A percentile compares a stretch with the other conserved stretches of the same genome.
Conservation (phyloP, 2,113 vertebrate genomes). For the Catharus minimus region DNA sequence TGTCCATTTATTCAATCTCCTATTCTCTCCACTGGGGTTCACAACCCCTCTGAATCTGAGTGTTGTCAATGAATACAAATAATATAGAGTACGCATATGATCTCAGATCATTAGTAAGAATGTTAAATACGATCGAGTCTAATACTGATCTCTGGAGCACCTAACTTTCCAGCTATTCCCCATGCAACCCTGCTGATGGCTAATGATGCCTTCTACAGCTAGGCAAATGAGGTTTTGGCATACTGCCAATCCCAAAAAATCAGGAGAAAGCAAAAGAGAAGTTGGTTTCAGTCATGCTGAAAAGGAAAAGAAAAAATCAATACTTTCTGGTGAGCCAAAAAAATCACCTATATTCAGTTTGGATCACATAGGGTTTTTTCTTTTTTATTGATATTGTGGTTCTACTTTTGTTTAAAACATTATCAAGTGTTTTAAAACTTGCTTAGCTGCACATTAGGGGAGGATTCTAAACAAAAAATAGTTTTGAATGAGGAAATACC, state of each 20-base stretch:
- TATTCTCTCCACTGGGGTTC: slow-evolving; percentile 15
- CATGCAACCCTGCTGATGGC: neutral
- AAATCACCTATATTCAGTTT: neutral
- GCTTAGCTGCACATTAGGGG: neutral
- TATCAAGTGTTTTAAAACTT: neutral
- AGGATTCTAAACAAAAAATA: neutral
- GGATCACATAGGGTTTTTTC: neutral
- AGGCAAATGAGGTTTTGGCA: slow-evolving; percentile 28
- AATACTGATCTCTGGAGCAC: slow-evolving; percentile 40
- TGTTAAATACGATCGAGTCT: slow-evolving; percentile 30
- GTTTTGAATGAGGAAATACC: neutral
- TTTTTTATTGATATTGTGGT: neutral
- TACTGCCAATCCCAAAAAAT: slow-evolving; percentile 22
- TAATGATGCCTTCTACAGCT: slow-evolving; percentile 8
- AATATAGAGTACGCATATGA: neutral
- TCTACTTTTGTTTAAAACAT: neutral
- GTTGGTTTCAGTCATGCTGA: neutral
- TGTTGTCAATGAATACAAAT: slow-evolving; percentile 30
- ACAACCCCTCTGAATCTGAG: slow-evolving; percentile 20
- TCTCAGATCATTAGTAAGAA: slow-evolving; percentile 40
- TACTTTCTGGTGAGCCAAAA: neutral
- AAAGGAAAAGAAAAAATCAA: neutral
- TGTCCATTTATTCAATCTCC: slow-evolving; percentile 23
- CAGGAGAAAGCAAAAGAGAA: neutral
- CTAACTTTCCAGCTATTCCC: slow-evolving; percentile 29